Conservation (phyloP, 2,888 invertebrate genomes). For the Scaptomyza parva region DNA sequence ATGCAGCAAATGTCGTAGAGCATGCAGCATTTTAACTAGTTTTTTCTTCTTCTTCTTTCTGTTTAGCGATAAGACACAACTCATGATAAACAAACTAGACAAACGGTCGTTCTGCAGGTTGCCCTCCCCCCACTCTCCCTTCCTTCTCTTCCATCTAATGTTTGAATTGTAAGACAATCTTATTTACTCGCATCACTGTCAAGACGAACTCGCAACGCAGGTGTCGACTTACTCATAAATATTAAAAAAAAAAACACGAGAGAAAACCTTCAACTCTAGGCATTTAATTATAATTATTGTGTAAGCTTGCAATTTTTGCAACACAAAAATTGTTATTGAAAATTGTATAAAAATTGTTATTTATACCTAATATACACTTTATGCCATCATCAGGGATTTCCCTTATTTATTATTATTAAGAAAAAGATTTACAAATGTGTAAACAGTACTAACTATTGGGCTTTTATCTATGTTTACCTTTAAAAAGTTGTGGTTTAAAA, state of each 20-base stretch:
- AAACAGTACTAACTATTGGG: no score
- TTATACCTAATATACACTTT: neutral
- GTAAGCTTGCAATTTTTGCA: neutral
- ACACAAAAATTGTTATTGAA: neutral
- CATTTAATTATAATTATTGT: neutral
- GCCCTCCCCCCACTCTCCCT: neutral
- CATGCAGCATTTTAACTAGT: slow-evolving; percentile 44
- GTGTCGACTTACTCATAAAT: slow-evolving; percentile 48
- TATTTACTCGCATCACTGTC: slow-evolving; percentile 53
- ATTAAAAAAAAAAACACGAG: slow-evolving; percentile 1
- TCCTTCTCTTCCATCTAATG: neutral
- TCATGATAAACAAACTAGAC: slow-evolving; percentile 49
- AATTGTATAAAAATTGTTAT: neutral
- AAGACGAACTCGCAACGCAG: slow-evolving; percentile 21
- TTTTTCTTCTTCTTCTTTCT: neutral
- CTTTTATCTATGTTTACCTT: no score
- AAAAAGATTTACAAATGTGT: neutral
- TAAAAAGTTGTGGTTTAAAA: neutral
- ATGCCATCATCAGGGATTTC: no score
- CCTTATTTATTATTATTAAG: no score
- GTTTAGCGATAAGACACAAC: slow-evolving; percentile 27
- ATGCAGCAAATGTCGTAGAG: slow-evolving; percentile 53
- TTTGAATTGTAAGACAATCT: slow-evolving; percentile 47
- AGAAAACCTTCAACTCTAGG: neutral
- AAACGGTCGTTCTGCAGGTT: slow-evolving; percentile 35